Evolutionary conservation across 2,113 vertebrate species (phyloP).

Genomic region (Orthonyx spaldingii): DNA sequence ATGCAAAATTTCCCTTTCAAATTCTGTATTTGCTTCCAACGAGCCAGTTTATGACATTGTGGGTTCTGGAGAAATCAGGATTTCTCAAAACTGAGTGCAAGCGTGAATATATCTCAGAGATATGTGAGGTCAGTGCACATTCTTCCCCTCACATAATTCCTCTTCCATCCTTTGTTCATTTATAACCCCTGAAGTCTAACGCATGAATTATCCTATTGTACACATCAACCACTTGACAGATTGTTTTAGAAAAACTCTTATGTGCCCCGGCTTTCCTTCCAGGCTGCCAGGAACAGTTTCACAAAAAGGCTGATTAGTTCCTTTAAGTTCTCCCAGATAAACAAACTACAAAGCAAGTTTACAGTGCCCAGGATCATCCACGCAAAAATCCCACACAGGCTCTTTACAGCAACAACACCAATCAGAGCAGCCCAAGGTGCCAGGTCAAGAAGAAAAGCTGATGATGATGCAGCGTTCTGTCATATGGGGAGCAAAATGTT

Average conservation of each 20-base stretch:
- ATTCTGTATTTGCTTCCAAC: not conserved
- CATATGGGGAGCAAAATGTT: not conserved
- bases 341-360: not conserved
- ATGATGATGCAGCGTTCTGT: not conserved
- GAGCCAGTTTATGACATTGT: not conserved
- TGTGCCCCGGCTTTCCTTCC: not conserved
- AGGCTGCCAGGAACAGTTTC: not conserved
- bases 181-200: not conserved
- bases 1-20: not conserved
- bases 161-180: not conserved
- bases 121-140: not conserved
- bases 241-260: constrained; percentile 1
- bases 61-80: not conserved
- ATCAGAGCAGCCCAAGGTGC: not conserved
- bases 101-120: not conserved
- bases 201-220: not conserved
- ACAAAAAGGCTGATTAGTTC: not conserved
- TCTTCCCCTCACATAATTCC: not conserved
- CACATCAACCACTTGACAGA: not conserved
- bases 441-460: not conserved
- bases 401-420: not conserved
- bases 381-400: not conserved
- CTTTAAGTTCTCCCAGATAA: not conserved
- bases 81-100: not conserved
- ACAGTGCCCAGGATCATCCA: not conserved